Percentiles rank a stretch among this genome's conserved stretches.
Conservation (phyloP, 92 coral and sea anemone genomes). For the Zoanthus sociatus region DNA sequence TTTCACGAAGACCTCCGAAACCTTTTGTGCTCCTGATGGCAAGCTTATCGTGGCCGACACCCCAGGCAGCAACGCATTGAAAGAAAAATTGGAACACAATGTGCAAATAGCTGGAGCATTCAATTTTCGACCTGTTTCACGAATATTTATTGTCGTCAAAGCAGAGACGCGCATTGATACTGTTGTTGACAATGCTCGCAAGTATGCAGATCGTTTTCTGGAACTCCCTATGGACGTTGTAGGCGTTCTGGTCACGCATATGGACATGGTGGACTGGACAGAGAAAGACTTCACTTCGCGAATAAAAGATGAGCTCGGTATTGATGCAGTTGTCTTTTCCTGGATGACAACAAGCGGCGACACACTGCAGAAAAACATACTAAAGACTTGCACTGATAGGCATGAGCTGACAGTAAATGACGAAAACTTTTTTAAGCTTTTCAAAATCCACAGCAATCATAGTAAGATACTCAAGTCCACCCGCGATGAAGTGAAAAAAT, state of each 20-base stretch:
- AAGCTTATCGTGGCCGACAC: conserved; percentile 63
- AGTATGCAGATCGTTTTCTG: conserved; percentile 57
- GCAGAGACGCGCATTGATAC: conserved; percentile 60
- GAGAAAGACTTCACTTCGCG: conserved; percentile 30
- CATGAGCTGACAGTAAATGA: conserved; percentile 51
- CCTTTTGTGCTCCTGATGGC: conserved; percentile 57
- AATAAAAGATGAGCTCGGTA: conserved; percentile 56
- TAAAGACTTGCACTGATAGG: neutral
- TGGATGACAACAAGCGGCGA: neutral
- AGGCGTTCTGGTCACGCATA: conserved; percentile 66
- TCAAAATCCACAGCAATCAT: conserved; percentile 57
- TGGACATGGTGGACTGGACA: conserved; percentile 58
- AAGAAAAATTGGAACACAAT: conserved; percentile 60
- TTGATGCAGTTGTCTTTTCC: conserved; percentile 58
- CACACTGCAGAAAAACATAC: neutral
- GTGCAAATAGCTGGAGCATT: conserved; percentile 52
- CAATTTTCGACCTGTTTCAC: conserved; percentile 61
- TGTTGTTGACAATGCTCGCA: conserved; percentile 62
- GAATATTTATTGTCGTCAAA: conserved; percentile 63
- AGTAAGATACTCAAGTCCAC: conserved; percentile 55
- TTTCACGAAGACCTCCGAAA: conserved; percentile 50
- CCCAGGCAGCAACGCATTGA: conserved; percentile 65
- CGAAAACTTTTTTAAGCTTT: conserved; percentile 60
- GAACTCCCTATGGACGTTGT: conserved; percentile 61
- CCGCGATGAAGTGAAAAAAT: conserved; percentile 45